phyloP scores from a whole-genome alignment of 2,888 invertebrate species.

The Patella pellucida region DNA sequence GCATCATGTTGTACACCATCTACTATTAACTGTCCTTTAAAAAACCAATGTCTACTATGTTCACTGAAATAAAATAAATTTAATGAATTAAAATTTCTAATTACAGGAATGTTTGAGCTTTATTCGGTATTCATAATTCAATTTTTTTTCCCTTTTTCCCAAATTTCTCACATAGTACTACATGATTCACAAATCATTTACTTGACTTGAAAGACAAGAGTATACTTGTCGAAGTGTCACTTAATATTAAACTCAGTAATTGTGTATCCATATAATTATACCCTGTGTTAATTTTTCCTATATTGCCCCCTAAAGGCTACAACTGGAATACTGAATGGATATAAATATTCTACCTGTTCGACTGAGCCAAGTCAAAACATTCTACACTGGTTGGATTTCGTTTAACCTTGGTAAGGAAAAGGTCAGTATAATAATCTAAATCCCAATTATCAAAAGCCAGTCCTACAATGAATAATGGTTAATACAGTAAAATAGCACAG shows the following conservation, averaged over 20 bases:
- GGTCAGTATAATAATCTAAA: constrained; percentile 87
- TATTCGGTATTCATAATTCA: too few species aligned
- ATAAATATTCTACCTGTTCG: constrained; percentile 77
- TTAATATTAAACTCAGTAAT: too few species aligned
- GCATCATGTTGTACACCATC: constrained; percentile 80
- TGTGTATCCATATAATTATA: too few species aligned
- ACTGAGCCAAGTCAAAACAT: constrained; percentile 97
- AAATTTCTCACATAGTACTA: too few species aligned
- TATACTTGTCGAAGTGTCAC: too few species aligned
- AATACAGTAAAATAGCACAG: background rate
- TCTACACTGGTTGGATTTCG: constrained; percentile 97
- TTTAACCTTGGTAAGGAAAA: constrained; percentile 86
- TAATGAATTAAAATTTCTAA: background rate
- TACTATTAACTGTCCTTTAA: constrained; percentile 85
- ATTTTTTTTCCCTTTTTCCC: too few species aligned
- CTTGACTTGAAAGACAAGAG: too few species aligned
- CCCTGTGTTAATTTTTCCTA: too few species aligned
- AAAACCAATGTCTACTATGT: constrained; percentile 99
- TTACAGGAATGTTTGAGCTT: too few species aligned
- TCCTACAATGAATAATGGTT: constrained; percentile 68
- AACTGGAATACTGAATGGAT: too few species aligned
- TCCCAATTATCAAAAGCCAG: constrained; percentile 95
- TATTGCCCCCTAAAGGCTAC: too few species aligned
- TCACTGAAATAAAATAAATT: constrained; percentile 77
- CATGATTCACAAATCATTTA: too few species aligned